Percentiles rank a stretch among this genome's conserved stretches.
These are phyloP conservation scores for Colostygia pectinataria DNA, from an alignment of 2,888 invertebrate species.

Conservation along the genomic window DNA sequence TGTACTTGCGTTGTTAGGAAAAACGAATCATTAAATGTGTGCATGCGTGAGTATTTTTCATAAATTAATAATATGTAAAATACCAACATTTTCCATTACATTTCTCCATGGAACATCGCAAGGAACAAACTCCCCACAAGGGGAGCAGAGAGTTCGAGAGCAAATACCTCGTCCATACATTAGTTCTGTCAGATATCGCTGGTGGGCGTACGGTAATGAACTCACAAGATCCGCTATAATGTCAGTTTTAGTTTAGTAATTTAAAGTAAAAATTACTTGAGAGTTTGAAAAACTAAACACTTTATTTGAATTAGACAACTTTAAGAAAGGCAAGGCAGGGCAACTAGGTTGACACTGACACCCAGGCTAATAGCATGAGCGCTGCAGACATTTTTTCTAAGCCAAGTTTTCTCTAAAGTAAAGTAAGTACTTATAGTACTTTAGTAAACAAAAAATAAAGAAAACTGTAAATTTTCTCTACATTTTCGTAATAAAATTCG, in stretches of 20 bases:
- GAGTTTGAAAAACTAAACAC: no score
- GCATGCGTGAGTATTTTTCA: conserved; percentile 14
- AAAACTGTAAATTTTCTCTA: no score
- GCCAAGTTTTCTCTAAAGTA: no score
- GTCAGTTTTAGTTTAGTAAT: background rate
- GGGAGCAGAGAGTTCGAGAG: conserved; percentile 46
- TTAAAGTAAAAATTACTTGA: no score
- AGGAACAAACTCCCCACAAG: conserved; percentile 54
- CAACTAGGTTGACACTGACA: no score
- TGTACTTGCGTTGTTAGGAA: background rate
- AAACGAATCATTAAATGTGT: conserved; percentile 7
- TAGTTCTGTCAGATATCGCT: conserved; percentile 57
- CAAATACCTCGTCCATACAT: conserved; percentile 53
- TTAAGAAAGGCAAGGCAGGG: no score
- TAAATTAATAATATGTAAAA: background rate
- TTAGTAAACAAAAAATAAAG: no score
- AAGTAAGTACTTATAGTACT: no score
- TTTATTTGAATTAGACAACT: no score
- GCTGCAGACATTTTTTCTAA: no score
- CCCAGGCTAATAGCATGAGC: no score
- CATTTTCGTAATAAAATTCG: no score
- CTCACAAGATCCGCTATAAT: conserved; percentile 49
- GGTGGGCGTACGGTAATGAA: conserved; percentile 54
- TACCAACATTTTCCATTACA: conserved; percentile 52
- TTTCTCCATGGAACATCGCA: conserved; percentile 59